Base-by-base conservation (phyloP, 2,797 vertebrate species). In the Lepus townsendii region DNA sequence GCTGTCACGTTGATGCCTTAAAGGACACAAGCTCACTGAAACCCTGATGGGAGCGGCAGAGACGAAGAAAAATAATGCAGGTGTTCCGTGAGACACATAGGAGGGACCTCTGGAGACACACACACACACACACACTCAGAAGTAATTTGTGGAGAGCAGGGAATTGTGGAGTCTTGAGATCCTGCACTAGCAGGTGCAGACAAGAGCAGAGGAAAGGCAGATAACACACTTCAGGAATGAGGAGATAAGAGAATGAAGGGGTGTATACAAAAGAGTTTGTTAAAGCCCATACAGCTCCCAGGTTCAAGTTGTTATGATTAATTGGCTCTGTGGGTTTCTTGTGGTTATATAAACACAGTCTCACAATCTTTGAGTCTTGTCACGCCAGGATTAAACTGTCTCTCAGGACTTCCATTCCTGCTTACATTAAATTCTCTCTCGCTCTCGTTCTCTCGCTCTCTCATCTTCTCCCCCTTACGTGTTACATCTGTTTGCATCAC, bases 401-500 rank as follows among this genome's bases (percentile, higher is more conserved):
- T 90, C 82, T 78, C 47, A 80, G 85, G 92, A 92, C 42, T 50
- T 72, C 62, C 27, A 30, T 63, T 54, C 38, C 16, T 57, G 83
- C 69, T 47, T 72, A 80, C n/a, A 13, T 35, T 66, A 35, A 11
- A 90, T 76, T 83, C 86, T 88, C 62, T 71, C 3, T 24, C 35
- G 63, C 54, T 47, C 35, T n/a, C n/a, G 14, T 57, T 57, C 54
- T 57, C 54, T 57, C 54, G 16, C 27, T 27, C 35, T 30, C 7
- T 22, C 16, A 7, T 22, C 63, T 60, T 42, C n/a, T 57, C 32
- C 4, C 54, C 19, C 16, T 57, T n/a, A 30, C 2, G 26, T 72
- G n/a, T 77, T 94, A 60, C 10, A 60, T 35, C 82, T 75, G 32
- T 93, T 92, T 92, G 76, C 92, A 92, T 86, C 95, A 76, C 75